These are phyloP conservation scores for Drosophila emarginata DNA, from an alignment of 2,888 invertebrate species.

Conservation along the genomic window DNA sequence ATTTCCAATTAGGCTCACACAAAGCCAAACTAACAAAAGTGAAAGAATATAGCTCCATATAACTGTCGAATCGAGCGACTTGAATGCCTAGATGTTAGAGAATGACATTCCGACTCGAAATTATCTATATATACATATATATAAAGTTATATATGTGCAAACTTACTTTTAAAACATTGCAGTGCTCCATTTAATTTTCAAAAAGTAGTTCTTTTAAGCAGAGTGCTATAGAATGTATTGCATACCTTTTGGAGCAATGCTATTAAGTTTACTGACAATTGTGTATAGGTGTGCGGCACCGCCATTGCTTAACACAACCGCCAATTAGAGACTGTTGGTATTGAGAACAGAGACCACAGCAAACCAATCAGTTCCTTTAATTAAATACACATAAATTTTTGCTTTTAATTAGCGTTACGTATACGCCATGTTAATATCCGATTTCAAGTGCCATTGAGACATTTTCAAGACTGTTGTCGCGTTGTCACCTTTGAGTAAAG, in stretches of 20 bases:
- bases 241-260: conserved; percentile 19
- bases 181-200: no score
- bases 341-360: neutral
- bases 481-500: conserved; percentile 1
- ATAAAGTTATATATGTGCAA: no score
- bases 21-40: conserved; percentile 15
- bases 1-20: conserved; percentile 50
- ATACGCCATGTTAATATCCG: conserved; percentile 23
- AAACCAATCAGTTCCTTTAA: conserved; percentile 25
- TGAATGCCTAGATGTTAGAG: conserved; percentile 1
- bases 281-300: no score
- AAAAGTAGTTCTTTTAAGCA: no score
- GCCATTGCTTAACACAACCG: neutral
- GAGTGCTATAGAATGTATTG: neutral
- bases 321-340: neutral
- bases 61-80: neutral
- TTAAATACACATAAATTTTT: conserved; percentile 32
- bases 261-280: no score
- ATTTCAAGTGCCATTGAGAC: conserved; percentile 44
- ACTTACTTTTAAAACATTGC: no score
- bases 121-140: no score
- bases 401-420: conserved; percentile 20
- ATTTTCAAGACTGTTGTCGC: conserved; percentile 2
- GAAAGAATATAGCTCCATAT: conserved; percentile 14
- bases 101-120: no score